These are phyloP conservation scores for Oscheius sp. DNA, from an alignment of 2,888 invertebrate genomes.

Conservation along the genomic window DNA sequence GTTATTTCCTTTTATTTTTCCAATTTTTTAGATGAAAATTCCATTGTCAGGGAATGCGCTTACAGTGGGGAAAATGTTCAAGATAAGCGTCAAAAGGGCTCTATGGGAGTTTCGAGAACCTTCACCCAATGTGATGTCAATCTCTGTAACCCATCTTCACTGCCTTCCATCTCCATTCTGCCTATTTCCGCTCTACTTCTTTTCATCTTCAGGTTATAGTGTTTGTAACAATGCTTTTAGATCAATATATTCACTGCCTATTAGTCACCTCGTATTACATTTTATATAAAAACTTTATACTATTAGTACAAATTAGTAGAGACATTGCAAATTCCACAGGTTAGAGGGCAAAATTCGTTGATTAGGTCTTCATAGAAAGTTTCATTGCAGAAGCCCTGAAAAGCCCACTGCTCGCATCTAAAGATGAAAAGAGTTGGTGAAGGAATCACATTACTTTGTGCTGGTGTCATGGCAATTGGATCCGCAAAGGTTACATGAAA, in stretches of 20 bases:
- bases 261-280: too few relatives aligned
- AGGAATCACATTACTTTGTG: too few relatives aligned
- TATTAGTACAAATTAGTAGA: too few relatives aligned
- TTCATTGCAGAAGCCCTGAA: too few relatives aligned
- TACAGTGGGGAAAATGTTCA: conserved; percentile 54
- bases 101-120: conserved; percentile 42
- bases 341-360: too few relatives aligned
- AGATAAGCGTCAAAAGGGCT: conserved; percentile 49
- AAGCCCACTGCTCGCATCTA: too few relatives aligned
- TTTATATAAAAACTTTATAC: too few relatives aligned
- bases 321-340: too few relatives aligned
- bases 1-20: not conserved
- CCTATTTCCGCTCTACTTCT: not conserved
- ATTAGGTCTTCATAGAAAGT: too few relatives aligned
- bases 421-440: too few relatives aligned
- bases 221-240: not conserved
- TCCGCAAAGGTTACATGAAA: too few relatives aligned
- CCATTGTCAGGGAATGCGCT: conserved; percentile 56
- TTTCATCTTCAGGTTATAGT: conserved; percentile 23
- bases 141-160: conserved; percentile 44
- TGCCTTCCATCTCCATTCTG: not conserved
- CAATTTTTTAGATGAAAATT: conserved; percentile 44
- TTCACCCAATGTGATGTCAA: conserved; percentile 45
- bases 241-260: not conserved
- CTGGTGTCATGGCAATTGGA: too few relatives aligned